Base-by-base conservation (phyloP, 2,888 invertebrate species). In the Eurytoma adleriae region DNA sequence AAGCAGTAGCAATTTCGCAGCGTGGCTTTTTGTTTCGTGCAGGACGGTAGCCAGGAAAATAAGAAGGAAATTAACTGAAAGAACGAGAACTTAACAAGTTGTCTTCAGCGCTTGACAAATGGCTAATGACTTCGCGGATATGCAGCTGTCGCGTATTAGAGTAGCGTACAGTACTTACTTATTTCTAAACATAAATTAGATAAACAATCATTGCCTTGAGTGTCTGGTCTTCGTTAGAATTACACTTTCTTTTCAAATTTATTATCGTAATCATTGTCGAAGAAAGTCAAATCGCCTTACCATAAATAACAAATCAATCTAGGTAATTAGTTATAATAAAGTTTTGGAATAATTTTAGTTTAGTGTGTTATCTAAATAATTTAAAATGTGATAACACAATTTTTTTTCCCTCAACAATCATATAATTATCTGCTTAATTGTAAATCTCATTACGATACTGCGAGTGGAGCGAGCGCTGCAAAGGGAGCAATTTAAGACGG, bases 81-180 rank as follows among this genome's bases (percentile, higher is more conserved):
- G 18, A 71, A 61, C 30, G 52, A 12, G 66, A 16, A 77, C 24
- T 56, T 61, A 69, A 77, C 56, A 70, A 69, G 56, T 71, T 67
- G 20, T n/a, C 62, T 18, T 16, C 48, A 18, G 20, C 20, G 67
- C 67, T 61, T 78, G 72, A 72, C 67, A 72, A 78, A 78, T 71
- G 71, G 66, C 64, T 78, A 78, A 66, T 62, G 71, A 73, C 68
- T 73, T 68, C 14, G 64, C 27, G 50, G 57, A 59, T 57, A 66
- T 70, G 57, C 64, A 57, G n/a, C 70, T 64, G 70, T 76, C 75
- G 30, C 7, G 77, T 64, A 70, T 71, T 71, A 18, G 40, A 64
- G 77, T n/a, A 56, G 24, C 13, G 18, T 30, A 30, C 10, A 64
- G 48, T 27, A 12, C n/a, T 27, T 67, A 67, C 67, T 78, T 78